Base-by-base conservation (phyloP, 2,888 invertebrate genomes). In the Polydrusus cervinus region DNA sequence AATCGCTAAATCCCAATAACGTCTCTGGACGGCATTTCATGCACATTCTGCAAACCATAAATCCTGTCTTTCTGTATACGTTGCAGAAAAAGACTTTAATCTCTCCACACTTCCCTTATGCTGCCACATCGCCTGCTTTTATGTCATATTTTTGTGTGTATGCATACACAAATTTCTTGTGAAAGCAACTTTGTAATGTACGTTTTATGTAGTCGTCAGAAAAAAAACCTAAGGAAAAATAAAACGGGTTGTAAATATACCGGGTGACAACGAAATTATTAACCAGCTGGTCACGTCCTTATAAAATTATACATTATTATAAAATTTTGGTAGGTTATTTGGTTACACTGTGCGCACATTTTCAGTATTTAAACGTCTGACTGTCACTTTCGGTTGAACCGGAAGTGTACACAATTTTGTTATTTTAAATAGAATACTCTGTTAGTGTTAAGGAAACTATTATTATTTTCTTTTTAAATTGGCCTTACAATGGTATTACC, bases 51-150 rank as follows among this genome's bases (percentile, higher is more conserved):
- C 74, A 62, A 62, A 64, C 74, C 68, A 74, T 74, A 74, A 74
- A 74, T 74, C 68, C 51, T 43, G 13, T 47, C 67, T 79, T 80
- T 79, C 76, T 79, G 79, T 80, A 70, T 79, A 78, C 79, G 80
- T 78, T 78, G 80, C 80, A 80, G 78, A 80, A 80, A 80, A 78
- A 75, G 75, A 79, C 78, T 80, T 78, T 80, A 79, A 80, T 80
- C 79, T 79, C 74, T 66, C 78, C 72, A 75, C 78, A 79, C 74
- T 77, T 78, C 80, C 78, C 78, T 79, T 79, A 78, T 80, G 78
- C 74, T 68, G 69, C 61, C 62, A 68, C 64, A 64, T 74, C 55
- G 62, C 67, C 55, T 55, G 55, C 64, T 64, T 70, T 64, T 65
- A 74, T 69, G 74, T 74, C 74, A 74, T 69, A 74, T 74, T 74